Percentiles rank a stretch among this genome's conserved stretches.
Conservation (phyloP, 1,140 invertebrate species). For the Hyles euphorbiae region DNA sequence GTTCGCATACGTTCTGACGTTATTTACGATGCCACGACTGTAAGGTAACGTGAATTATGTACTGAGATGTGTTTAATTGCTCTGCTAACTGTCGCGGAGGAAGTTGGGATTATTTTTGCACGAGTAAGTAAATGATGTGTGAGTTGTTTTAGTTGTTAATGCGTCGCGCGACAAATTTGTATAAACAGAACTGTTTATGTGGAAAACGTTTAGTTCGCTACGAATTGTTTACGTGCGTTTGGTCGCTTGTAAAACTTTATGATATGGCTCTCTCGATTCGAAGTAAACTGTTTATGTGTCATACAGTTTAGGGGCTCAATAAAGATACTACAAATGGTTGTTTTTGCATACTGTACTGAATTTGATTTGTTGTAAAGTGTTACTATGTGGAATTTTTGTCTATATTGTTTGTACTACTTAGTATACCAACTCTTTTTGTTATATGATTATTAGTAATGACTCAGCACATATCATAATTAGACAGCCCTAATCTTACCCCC, state of each 20-base stretch:
- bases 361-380: neutral
- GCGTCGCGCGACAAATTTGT: conserved; percentile 26
- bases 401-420: too few relatives aligned
- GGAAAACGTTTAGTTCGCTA: conserved; percentile 28
- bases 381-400: too few relatives aligned
- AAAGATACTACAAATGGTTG: too few relatives aligned
- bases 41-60: conserved; percentile 61
- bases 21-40: conserved; percentile 52
- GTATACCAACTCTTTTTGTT: too few relatives aligned
- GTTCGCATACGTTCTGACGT: conserved; percentile 45
- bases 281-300: conserved; percentile 6
- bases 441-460: too few relatives aligned
- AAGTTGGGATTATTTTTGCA: conserved; percentile 64
- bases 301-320: too few relatives aligned
- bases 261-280: conserved; percentile 23
- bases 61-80: conserved; percentile 68
- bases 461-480: too few relatives aligned
- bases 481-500: too few relatives aligned
- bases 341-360: too few relatives aligned
- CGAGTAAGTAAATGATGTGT: conserved; percentile 61
- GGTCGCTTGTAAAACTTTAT: conserved; percentile 28
- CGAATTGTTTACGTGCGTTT: conserved; percentile 20
- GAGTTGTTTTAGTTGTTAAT: conserved; percentile 32
- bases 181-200: conserved; percentile 23
- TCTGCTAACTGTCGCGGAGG: conserved; percentile 46